These are phyloP conservation scores for Drosophila sp. DNA, from an alignment of 1,140 invertebrate genomes.

Conservation along the genomic window DNA sequence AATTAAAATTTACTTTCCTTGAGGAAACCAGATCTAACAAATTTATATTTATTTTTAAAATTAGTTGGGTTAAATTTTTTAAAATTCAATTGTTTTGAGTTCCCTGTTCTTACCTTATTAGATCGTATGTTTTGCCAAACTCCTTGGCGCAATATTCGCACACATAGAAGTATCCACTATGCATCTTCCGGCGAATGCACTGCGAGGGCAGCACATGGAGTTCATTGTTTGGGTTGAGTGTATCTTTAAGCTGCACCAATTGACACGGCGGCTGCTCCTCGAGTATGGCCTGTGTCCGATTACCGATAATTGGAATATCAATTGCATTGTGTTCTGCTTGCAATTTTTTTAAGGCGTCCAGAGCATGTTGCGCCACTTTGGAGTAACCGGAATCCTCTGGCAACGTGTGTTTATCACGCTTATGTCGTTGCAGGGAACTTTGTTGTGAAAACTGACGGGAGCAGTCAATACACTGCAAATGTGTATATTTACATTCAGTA, in stretches of 20 bases:
- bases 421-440: slow-evolving; percentile 44
- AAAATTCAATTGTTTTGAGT: no score
- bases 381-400: neutral
- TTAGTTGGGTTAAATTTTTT: no score
- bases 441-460: slow-evolving; percentile 26
- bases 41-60: no score
- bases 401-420: slow-evolving; percentile 9
- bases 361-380: slow-evolving; percentile 29
- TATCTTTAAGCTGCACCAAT: slow-evolving; percentile 19
- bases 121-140: slow-evolving; percentile 49
- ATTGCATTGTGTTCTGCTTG: slow-evolving; percentile 28
- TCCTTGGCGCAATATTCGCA: slow-evolving; percentile 62
- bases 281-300: neutral
- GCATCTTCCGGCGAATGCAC: neutral
- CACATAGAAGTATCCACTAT: slow-evolving; percentile 30
- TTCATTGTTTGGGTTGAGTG: slow-evolving; percentile 5
- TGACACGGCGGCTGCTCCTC: slow-evolving; percentile 26
- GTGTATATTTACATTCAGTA: neutral
- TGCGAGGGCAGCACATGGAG: slow-evolving; percentile 8
- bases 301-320: neutral
- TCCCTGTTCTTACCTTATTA: slow-evolving; percentile 34
- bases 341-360: slow-evolving; percentile 32
- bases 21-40: no score
- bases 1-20: no score
- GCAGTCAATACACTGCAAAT: slow-evolving; percentile 32